These are phyloP conservation scores for Sphaerodactylus townsendi DNA, from an alignment of 2,113 vertebrate genomes.

Conservation along the genomic window DNA sequence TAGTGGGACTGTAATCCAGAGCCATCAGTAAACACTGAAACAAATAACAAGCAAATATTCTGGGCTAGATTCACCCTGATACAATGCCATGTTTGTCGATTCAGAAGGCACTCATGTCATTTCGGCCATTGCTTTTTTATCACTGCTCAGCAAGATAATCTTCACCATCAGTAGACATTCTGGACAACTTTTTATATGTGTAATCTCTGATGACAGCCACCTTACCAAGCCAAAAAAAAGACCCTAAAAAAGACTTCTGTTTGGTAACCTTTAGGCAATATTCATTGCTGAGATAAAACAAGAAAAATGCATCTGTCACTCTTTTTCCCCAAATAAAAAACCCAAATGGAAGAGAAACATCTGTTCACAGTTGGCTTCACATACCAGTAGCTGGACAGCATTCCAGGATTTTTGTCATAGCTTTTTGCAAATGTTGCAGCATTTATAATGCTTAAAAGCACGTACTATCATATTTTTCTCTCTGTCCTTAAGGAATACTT, in stretches of 20 bases:
- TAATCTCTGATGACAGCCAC: neutral
- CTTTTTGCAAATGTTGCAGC: neutral
- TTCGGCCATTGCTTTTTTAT: neutral
- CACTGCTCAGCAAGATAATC: neutral
- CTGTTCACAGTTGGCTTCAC: neutral
- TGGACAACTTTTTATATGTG: neutral
- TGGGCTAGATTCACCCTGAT: neutral
- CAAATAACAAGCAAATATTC: conserved; percentile 9
- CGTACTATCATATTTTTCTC: neutral
- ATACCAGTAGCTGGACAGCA: neutral
- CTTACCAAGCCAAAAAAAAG: neutral
- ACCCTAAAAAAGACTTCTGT: neutral
- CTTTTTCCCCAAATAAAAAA: conserved; percentile 27
- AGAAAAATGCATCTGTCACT: neutral
- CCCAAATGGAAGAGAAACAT: conserved; percentile 9
- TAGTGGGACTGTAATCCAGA: conserved; percentile 36
- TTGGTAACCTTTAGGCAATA: neutral
- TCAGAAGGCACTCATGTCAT: neutral
- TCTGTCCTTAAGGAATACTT: neutral
- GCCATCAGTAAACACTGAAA: neutral
- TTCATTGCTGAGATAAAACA: conserved; percentile 14
- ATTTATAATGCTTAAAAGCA: neutral
- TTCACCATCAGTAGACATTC: neutral
- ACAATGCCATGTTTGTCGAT: neutral
- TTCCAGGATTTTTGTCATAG: neutral